Conservation (phyloP, 1,140 invertebrate genomes). For the Rhopalosiphum maidis region DNA sequence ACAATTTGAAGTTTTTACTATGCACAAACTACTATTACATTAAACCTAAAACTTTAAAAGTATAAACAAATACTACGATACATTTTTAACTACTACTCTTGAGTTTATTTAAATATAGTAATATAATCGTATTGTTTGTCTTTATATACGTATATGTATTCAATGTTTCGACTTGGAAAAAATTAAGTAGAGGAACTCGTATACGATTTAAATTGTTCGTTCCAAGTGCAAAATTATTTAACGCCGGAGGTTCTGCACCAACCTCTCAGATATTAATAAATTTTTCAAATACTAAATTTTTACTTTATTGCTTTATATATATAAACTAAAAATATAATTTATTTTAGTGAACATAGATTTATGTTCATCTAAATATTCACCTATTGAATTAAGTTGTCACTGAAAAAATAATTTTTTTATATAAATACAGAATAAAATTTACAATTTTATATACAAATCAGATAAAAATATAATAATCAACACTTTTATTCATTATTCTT, state of each 20-base stretch:
- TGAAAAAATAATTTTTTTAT: neutral
- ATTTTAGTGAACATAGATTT: neutral
- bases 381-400: neutral
- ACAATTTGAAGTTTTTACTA: neutral
- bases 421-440: no score
- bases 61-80: neutral
- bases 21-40: neutral
- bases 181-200: neutral
- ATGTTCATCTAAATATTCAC: neutral
- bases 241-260: neutral
- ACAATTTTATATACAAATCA: no score
- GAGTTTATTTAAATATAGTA: neutral
- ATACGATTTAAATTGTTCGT: neutral
- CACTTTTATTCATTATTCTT: neutral
- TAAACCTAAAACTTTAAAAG: neutral
- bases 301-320: neutral
- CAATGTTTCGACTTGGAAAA: neutral
- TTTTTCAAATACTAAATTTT: neutral
- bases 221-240: neutral
- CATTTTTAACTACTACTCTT: neutral
- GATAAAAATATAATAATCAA: neutral
- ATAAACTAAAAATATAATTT: conserved; percentile 1
- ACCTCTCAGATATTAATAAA: neutral
- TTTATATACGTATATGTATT: neutral
- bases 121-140: neutral